phyloP scores from a whole-genome alignment of 2,888 invertebrate genomes.

The Psylliodes chrysocephalus region DNA sequence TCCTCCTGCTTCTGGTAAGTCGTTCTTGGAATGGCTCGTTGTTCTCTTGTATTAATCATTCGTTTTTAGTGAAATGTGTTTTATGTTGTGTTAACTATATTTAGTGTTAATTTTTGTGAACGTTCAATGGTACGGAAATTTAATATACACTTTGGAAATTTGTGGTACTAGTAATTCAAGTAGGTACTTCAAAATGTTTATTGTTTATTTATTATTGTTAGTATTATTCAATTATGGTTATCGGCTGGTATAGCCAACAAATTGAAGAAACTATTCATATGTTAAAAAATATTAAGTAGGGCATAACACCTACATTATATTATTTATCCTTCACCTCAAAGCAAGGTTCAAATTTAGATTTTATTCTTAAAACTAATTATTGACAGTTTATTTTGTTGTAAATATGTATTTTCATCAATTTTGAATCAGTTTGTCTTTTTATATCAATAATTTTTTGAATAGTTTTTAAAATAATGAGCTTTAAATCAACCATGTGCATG shows the following conservation, averaged over 20 bases:
- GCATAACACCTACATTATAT: slow-evolving; percentile 19
- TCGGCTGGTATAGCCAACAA: neutral
- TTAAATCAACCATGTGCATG: slow-evolving; percentile 24
- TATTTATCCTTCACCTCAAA: slow-evolving; percentile 22
- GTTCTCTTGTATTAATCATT: slow-evolving; percentile 11
- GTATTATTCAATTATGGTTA: neutral
- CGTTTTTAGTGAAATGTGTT: slow-evolving; percentile 22
- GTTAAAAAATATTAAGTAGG: neutral
- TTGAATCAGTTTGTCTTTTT: neutral
- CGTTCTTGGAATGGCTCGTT: slow-evolving; percentile 10
- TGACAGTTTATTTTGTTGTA: neutral
- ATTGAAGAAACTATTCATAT: neutral
- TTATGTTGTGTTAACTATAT: slow-evolving; percentile 1
- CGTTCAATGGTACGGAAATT: neutral
- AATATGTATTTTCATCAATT: neutral
- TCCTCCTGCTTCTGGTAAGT: slow-evolving; percentile 29
- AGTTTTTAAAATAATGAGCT: slow-evolving; percentile 5
- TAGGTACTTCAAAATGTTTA: slow-evolving; percentile 14
- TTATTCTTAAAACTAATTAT: neutral
- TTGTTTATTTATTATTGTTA: neutral
- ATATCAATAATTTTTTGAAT: neutral
- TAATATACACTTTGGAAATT: neutral
- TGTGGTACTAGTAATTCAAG: slow-evolving; percentile 15
- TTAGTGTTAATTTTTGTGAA: slow-evolving; percentile 9
- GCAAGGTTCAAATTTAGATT: neutral